A percentile compares a stretch with the other conserved stretches of the same genome.
Conservation (phyloP, 2,113 vertebrate genomes). For the Rhinolophus sinicus region DNA sequence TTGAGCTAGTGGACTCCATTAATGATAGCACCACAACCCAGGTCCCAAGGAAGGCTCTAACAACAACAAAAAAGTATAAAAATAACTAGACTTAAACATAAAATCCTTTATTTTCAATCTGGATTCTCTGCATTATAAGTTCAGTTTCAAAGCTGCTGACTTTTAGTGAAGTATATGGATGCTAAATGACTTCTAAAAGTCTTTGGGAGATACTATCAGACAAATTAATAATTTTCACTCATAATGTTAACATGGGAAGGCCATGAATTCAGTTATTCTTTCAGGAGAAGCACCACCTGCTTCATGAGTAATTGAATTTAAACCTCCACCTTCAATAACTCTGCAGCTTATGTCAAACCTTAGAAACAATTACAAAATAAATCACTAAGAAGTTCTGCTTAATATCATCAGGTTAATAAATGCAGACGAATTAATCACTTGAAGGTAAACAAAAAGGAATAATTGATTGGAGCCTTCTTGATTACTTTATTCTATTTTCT, state of each 20-base stretch:
- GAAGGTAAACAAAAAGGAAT: slow-evolving; percentile 69
- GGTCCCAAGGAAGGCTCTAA: background rate
- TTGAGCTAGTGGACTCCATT: background rate
- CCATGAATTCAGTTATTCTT: slow-evolving; percentile 63
- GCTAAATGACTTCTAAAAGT: slow-evolving; percentile 69
- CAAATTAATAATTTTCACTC: slow-evolving; percentile 63
- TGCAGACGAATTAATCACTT: slow-evolving; percentile 66
- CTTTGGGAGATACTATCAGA: slow-evolving; percentile 66
- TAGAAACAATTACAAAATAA: slow-evolving; percentile 67
- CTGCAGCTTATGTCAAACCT: slow-evolving; percentile 53
- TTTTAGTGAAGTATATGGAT: slow-evolving; percentile 41
- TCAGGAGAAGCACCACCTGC: slow-evolving; percentile 69
- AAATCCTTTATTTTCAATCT: slow-evolving; percentile 35
- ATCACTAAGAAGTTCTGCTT: slow-evolving; percentile 58
- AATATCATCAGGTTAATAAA: slow-evolving; percentile 63
- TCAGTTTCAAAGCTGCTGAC: slow-evolving; percentile 67
- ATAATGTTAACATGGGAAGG: slow-evolving; percentile 55
- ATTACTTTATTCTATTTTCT: slow-evolving; percentile 76
- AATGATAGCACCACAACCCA: background rate
- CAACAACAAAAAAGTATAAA: background rate
- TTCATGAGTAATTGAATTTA: slow-evolving; percentile 73
- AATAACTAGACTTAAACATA: slow-evolving; percentile 27
- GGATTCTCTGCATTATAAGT: background rate
- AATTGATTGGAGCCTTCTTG: slow-evolving; percentile 70
- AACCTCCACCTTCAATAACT: slow-evolving; percentile 59